Percentiles rank a stretch among this genome's conserved stretches.
Evolutionary conservation across 2,797 vertebrate species (phyloP).

Genomic region (Ptychobarbus kaznakovi): DNA sequence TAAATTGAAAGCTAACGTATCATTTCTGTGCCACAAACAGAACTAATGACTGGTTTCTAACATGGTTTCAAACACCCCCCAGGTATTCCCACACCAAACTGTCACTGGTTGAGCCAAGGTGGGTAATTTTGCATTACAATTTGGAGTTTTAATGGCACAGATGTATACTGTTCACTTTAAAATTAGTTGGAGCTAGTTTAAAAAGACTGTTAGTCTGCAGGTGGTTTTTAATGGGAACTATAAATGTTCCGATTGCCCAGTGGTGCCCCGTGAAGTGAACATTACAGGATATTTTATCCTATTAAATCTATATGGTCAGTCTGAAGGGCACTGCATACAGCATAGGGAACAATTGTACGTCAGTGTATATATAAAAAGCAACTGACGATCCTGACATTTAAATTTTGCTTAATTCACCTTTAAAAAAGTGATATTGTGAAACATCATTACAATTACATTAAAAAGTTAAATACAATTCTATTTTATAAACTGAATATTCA

Average conservation of each 20-base stretch:
- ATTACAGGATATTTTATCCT: background rate
- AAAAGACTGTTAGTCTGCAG: background rate
- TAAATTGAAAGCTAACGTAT: background rate
- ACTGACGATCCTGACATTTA: background rate
- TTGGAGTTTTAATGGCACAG: background rate
- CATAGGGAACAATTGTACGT: background rate
- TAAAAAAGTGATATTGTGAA: no score
- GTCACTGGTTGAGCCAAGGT: background rate
- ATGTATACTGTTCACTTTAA: background rate
- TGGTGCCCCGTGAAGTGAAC: background rate
- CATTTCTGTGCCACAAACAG: background rate
- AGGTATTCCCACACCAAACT: background rate
- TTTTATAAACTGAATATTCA: background rate
- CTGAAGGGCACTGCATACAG: background rate
- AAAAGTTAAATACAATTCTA: no score
- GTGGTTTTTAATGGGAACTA: background rate
- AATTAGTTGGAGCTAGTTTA: background rate
- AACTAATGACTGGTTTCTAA: constrained; percentile 5
- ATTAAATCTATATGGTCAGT: background rate
- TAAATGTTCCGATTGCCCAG: background rate
- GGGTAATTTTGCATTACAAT: background rate
- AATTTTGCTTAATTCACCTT: background rate
- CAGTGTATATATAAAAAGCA: background rate
- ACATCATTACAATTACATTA: no score
- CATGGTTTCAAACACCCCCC: background rate